phyloP scores from a whole-genome alignment of 1,140 invertebrate species.

The Anastrepha obliqua region DNA sequence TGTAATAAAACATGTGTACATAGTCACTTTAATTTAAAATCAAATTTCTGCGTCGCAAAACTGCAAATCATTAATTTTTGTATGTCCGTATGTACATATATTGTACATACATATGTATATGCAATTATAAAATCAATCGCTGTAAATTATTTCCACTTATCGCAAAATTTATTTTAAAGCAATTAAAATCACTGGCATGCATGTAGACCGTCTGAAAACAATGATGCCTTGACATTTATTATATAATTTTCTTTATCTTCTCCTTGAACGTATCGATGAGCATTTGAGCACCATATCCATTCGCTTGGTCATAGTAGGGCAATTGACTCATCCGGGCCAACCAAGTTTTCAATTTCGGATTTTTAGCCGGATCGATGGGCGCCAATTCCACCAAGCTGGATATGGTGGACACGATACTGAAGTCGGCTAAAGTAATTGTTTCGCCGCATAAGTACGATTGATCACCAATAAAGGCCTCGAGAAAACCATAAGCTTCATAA shows the following conservation, averaged over 20 bases:
- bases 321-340: slow-evolving; percentile 65
- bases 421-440: slow-evolving; percentile 79
- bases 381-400: slow-evolving; percentile 67
- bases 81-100: too few species aligned
- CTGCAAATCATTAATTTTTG: background rate
- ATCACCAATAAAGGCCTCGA: slow-evolving; percentile 75
- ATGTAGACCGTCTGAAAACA: background rate
- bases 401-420: slow-evolving; percentile 73
- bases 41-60: too few species aligned
- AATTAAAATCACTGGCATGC: background rate
- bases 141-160: background rate
- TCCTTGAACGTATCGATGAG: slow-evolving; percentile 65
- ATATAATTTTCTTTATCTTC: slow-evolving; percentile 48
- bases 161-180: slow-evolving; percentile 7
- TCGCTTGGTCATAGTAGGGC: slow-evolving; percentile 71
- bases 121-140: background rate
- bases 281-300: slow-evolving; percentile 66
- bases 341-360: slow-evolving; percentile 64
- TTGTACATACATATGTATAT: background rate
- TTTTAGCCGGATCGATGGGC: slow-evolving; percentile 66
- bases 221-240: background rate
- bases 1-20: too few species aligned
- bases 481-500: slow-evolving; percentile 74
- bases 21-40: too few species aligned
- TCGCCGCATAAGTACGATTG: slow-evolving; percentile 76